Percentiles rank a stretch among this genome's conserved stretches.
Evolutionary conservation across 2,888 invertebrate genomes (phyloP).

Genomic region (Synergus itoensis): DNA sequence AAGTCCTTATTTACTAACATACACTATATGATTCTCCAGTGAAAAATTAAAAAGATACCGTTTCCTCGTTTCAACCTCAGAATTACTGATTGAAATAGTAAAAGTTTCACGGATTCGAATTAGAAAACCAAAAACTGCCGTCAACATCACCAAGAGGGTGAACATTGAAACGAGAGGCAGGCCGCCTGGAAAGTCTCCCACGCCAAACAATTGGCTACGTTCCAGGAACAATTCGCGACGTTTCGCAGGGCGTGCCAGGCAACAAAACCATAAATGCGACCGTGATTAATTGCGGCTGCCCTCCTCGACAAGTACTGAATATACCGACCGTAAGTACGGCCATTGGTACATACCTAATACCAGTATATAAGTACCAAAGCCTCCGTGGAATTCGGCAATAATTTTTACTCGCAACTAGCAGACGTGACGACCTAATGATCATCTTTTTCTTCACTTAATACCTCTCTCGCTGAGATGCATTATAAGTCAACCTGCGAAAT

Average conservation of each 20-base stretch:
- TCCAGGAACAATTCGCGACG: conserved; percentile 53
- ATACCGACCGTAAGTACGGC: conserved; percentile 46
- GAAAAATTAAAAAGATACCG: no score
- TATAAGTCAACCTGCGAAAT: neutral
- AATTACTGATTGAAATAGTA: no score
- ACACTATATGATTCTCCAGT: no score
- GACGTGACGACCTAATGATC: conserved; percentile 10
- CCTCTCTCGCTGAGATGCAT: neutral
- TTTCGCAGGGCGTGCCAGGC: conserved; percentile 54
- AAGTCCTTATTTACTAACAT: no score
- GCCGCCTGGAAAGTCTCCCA: conserved; percentile 49
- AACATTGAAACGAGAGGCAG: conserved; percentile 16
- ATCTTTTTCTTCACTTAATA: neutral
- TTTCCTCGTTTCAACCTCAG: no score
- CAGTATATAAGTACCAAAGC: conserved; percentile 45
- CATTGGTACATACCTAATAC: conserved; percentile 51
- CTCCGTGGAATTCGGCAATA: conserved; percentile 52
- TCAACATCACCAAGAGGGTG: conserved; percentile 43
- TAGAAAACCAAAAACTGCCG: neutral
- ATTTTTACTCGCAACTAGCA: conserved; percentile 47
- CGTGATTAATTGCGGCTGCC: conserved; percentile 56
- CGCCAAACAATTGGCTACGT: conserved; percentile 41
- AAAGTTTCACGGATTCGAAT: neutral
- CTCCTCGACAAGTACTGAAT: conserved; percentile 44
- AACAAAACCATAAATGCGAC: conserved; percentile 58